phyloP scores from a whole-genome alignment of 2,113 vertebrate species.

The Corvus hawaiiensis region DNA sequence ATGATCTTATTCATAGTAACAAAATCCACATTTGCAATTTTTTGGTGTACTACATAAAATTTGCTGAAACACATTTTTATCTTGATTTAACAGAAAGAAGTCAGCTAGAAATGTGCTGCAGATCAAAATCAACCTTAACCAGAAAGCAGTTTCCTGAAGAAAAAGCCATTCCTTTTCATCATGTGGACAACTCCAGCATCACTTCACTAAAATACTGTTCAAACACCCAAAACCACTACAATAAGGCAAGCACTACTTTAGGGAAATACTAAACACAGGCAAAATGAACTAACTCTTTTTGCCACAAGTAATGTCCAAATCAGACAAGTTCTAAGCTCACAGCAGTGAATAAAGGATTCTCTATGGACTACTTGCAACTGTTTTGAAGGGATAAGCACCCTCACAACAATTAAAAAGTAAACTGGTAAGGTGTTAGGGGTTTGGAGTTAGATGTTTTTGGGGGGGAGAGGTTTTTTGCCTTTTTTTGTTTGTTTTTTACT shows the following conservation, averaged over 20 bases:
- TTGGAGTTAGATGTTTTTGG: background rate
- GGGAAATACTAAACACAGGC: background rate
- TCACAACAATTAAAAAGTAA: background rate
- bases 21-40: background rate
- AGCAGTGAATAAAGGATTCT: background rate
- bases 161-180: background rate
- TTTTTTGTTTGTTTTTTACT: background rate
- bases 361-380: background rate
- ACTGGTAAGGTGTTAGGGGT: background rate
- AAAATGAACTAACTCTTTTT: background rate
- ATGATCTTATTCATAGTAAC: background rate
- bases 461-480: background rate
- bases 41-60: background rate
- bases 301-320: background rate
- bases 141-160: background rate
- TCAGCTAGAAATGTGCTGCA: background rate
- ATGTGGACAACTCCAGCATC: background rate
- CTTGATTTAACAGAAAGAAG: background rate
- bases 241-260: background rate
- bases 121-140: background rate
- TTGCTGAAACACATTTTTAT: background rate
- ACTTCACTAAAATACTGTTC: background rate
- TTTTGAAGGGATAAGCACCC: background rate
- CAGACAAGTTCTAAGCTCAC: background rate
- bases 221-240: background rate